A percentile compares a stretch with the other conserved stretches of the same genome.
These are phyloP conservation scores for Enteromius trimaculatus DNA, from an alignment of 2,797 vertebrate species.

Conservation along the genomic window DNA sequence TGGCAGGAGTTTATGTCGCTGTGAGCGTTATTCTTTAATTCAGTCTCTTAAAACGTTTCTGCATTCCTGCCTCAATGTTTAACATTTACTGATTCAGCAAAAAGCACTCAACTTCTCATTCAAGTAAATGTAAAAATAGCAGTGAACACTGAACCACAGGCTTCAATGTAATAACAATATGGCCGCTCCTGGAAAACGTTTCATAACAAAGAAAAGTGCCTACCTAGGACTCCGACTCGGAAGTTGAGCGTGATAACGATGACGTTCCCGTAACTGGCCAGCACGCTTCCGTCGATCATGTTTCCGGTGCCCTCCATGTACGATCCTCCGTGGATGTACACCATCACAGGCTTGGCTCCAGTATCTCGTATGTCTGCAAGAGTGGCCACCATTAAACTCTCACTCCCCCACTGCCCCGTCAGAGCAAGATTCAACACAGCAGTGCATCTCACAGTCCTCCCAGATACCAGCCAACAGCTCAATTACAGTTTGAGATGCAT, in stretches of 20 bases:
- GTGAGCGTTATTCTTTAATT: slow-evolving; percentile 1
- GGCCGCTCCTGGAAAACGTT: neutral
- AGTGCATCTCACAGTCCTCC: slow-evolving; percentile 69
- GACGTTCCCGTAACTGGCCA: slow-evolving; percentile 99
- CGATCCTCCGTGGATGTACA: slow-evolving; percentile 97
- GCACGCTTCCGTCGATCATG: slow-evolving; percentile 97
- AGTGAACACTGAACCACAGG: neutral
- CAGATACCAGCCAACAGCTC: slow-evolving; percentile 76
- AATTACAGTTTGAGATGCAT: slow-evolving; percentile 28
- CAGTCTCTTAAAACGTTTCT: neutral
- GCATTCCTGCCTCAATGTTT: neutral
- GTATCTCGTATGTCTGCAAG: slow-evolving; percentile 98
- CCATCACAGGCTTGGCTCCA: slow-evolving; percentile 99
- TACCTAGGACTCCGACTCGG: slow-evolving; percentile 96
- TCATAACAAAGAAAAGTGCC: slow-evolving; percentile 58
- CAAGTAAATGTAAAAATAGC: neutral
- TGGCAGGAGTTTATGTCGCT: neutral
- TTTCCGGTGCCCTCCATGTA: slow-evolving; percentile 99
- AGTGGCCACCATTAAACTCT: slow-evolving; percentile 84
- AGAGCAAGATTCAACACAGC: slow-evolving; percentile 68
- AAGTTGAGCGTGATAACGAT: slow-evolving; percentile 99
- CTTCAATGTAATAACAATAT: neutral
- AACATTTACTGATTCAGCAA: neutral
- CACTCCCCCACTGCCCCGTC: slow-evolving; percentile 62
- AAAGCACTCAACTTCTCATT: neutral